phyloP scores from a whole-genome alignment of 2,113 vertebrate genomes.

The Anguilla rostrata region DNA sequence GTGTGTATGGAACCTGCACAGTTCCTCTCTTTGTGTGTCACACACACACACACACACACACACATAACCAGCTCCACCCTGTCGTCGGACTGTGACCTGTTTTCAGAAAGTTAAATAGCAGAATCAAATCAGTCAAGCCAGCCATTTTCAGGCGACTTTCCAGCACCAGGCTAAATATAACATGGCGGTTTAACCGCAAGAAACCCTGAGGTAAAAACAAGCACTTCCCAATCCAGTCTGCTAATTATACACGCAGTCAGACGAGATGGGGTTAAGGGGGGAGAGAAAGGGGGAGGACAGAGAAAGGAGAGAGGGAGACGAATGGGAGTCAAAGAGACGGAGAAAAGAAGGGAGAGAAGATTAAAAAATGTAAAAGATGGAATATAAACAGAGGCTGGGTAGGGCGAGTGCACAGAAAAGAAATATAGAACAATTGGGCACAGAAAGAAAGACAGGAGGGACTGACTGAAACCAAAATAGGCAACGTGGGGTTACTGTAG shows the following conservation, averaged over 20 bases:
- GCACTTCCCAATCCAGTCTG: slow-evolving; percentile 31
- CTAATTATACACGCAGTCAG: slow-evolving; percentile 44
- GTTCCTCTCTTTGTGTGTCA: neutral
- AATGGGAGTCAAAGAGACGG: neutral
- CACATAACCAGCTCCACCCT: slow-evolving; percentile 18
- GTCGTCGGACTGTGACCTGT: slow-evolving; percentile 32
- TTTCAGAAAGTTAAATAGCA: slow-evolving; percentile 27
- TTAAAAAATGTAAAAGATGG: neutral
- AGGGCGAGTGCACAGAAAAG: neutral
- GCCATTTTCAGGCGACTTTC: slow-evolving; percentile 40
- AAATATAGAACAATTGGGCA: neutral
- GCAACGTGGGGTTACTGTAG: neutral
- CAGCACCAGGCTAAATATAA: slow-evolving; percentile 52
- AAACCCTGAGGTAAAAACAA: slow-evolving; percentile 47
- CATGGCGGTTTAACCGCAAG: slow-evolving; percentile 43
- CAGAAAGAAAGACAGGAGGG: neutral
- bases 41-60: slow-evolving; percentile 14
- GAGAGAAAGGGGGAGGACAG: neutral
- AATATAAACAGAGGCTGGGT: neutral
- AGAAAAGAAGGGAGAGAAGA: slow-evolving; percentile 3
- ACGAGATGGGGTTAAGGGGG: neutral
- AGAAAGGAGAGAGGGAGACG: neutral
- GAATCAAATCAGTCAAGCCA: slow-evolving; percentile 38
- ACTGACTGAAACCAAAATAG: neutral
- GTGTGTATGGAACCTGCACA: neutral